Percentiles rank a stretch among this genome's conserved stretches.
These are phyloP conservation scores for Flexamia atlantica DNA, from an alignment of 2,888 invertebrate species.

Conservation along the genomic window DNA sequence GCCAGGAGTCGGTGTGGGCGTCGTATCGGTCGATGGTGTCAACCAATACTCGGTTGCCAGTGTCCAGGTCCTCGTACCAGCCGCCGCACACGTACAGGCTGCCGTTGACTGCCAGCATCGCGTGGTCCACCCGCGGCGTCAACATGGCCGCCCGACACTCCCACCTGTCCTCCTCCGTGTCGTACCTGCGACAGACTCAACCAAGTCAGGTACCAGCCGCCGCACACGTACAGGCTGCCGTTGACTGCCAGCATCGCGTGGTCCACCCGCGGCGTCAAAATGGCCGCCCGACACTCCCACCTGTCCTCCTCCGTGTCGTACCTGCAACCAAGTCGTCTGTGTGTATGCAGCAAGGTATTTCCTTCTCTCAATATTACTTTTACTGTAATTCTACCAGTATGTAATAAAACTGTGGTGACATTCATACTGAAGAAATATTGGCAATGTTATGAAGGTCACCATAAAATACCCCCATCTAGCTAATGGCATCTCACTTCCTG, in stretches of 20 bases:
- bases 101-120: conserved; percentile 79
- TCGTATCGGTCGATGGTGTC: conserved; percentile 83
- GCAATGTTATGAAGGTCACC: too few species aligned
- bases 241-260: conserved; percentile 80
- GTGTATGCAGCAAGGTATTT: too few species aligned
- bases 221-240: conserved; percentile 80
- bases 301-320: conserved; percentile 77
- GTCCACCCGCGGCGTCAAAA: conserved; percentile 81
- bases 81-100: conserved; percentile 82
- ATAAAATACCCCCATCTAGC: too few species aligned
- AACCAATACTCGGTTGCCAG: conserved; percentile 74
- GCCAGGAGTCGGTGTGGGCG: conserved; percentile 79
- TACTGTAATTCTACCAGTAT: too few species aligned
- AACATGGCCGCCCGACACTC: conserved; percentile 77
- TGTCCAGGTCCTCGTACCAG: conserved; percentile 78
- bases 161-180: conserved; percentile 78
- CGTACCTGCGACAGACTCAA: conserved; percentile 75
- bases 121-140: conserved; percentile 82
- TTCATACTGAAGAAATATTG: too few species aligned
- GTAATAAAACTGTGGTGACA: too few species aligned
- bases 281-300: conserved; percentile 78
- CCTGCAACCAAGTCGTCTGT: too few species aligned
- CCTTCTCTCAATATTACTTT: too few species aligned
- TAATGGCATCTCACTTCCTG: too few species aligned
- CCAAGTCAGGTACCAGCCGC: conserved; percentile 83